Base-by-base conservation (phyloP, 1,140 invertebrate genomes). In the Procambarus clarkii region DNA sequence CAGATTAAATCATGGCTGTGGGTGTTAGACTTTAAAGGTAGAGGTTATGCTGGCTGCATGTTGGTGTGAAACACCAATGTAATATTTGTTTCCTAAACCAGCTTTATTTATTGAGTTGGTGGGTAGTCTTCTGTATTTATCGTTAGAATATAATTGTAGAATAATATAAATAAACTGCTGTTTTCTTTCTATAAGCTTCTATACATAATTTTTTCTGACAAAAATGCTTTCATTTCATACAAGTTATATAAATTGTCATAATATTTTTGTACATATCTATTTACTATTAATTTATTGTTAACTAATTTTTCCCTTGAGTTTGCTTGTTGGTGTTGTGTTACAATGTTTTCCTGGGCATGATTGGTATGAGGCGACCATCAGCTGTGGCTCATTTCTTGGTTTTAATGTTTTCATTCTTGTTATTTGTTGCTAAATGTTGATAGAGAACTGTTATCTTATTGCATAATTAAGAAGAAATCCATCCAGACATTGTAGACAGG, bases 201-300 rank as follows among this genome's bases (percentile, higher is more conserved):
- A 64, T 24, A 15, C 64, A 91, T 76, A 85, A 80, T 91, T 85
- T 90, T 79, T 44, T 46, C 45, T 84, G 74, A 50, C 60, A 78
- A 54, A 84, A 91, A 85, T 91, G 89, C 89, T 91, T 91, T 91
- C 89, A 91, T 91, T 91, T 91, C 89, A 91, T 91, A 86, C 89
- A 91, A 86, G 76, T 79, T 91, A 71, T 91, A 77, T 80, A 58
- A 91, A 46, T 58, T 54, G 48, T 80, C 50, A 60, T 78, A 50
- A 60, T 83, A 45, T 48, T 45, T 84, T 84, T 89, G 69, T 81
- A 81, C 45, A 18, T 45, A 76, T 71, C 48, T 83, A 48, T 76
- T 83, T 71, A 71, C 58, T 50, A 84, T 90, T 83, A 76, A 76
- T 58, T 90, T 84, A 84, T 58, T 58, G 34, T 76, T 77, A 84